Conservation (phyloP, 2,113 vertebrate species). For the Zapornia atra region DNA sequence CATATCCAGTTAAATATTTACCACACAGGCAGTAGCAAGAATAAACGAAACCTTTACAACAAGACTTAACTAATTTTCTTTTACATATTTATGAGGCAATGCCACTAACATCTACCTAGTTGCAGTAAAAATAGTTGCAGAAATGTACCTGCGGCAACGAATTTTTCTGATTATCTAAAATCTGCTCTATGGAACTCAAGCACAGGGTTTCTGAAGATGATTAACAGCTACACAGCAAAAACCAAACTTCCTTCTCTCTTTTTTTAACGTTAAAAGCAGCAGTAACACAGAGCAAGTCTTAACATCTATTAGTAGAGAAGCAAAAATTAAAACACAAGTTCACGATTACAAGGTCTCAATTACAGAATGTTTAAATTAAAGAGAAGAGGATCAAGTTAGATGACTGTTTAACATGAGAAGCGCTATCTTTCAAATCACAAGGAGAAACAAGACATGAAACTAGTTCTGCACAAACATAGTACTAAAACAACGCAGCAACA, state of each 20-base stretch:
- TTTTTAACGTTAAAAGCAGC: constrained; percentile 24
- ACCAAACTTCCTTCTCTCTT: neutral
- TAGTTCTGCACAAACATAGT: neutral
- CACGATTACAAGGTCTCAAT: neutral
- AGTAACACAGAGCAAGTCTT: constrained; percentile 9
- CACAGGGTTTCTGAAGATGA: neutral
- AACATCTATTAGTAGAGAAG: constrained; percentile 12
- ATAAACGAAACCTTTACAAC: neutral
- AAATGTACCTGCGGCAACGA: constrained; percentile 7
- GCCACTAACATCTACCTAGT: neutral
- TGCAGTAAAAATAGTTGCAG: neutral
- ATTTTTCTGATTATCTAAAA: constrained; percentile 47
- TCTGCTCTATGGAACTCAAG: constrained; percentile 23
- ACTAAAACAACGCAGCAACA: constrained; percentile 13
- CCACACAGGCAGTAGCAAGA: neutral
- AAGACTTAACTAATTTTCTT: neutral
- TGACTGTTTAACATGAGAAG: neutral
- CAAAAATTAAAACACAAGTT: constrained; percentile 7
- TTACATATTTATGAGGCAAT: neutral
- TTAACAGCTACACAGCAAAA: neutral
- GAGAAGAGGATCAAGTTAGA: constrained; percentile 14
- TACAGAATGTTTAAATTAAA: constrained; percentile 28
- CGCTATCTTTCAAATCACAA: constrained; percentile 1
- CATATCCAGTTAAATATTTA: neutral
- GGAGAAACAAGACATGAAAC: neutral